Conservation (phyloP, 92 coral and sea anemone species). For the Epizoanthus fatuus region DNA sequence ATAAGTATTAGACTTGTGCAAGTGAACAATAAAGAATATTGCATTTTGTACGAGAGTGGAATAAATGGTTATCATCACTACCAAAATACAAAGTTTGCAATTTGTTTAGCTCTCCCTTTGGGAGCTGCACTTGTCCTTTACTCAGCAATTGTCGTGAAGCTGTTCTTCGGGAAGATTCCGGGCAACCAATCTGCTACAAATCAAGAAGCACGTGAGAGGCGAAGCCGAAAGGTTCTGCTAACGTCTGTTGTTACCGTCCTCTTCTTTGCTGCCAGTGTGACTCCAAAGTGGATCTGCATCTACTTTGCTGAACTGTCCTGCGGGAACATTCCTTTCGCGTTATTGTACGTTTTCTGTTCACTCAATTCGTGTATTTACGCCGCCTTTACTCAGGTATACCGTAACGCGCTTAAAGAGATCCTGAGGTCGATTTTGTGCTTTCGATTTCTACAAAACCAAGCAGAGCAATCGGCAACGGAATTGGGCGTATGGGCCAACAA, state of each 20-base stretch:
- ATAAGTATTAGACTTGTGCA: background rate
- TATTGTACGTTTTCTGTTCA: slow-evolving; percentile 13
- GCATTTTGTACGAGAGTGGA: background rate
- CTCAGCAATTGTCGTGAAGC: slow-evolving; percentile 12
- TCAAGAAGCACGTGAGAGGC: slow-evolving; percentile 6
- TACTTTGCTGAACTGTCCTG: slow-evolving; percentile 1
- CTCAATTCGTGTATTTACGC: slow-evolving; percentile 8
- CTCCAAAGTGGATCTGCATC: slow-evolving; percentile 1
- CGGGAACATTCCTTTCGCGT: slow-evolving; percentile 21
- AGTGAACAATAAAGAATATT: background rate
- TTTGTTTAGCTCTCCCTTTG: slow-evolving; percentile 11
- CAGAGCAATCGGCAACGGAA: no score
- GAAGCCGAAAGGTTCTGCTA: slow-evolving; percentile 19
- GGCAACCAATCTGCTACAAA: slow-evolving; percentile 10
- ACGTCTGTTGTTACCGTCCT: slow-evolving; percentile 4
- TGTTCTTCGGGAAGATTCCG: slow-evolving; percentile 8
- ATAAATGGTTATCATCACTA: background rate
- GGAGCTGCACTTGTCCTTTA: background rate
- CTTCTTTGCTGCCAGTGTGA: slow-evolving; percentile 14
- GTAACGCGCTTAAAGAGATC: no score
- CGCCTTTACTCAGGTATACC: no score
- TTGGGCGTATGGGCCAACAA: no score
- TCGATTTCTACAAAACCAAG: no score
- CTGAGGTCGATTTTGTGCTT: no score
- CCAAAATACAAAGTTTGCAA: background rate